Conservation (phyloP, 2,888 invertebrate species). For the Sphaerophoria taeniata region DNA sequence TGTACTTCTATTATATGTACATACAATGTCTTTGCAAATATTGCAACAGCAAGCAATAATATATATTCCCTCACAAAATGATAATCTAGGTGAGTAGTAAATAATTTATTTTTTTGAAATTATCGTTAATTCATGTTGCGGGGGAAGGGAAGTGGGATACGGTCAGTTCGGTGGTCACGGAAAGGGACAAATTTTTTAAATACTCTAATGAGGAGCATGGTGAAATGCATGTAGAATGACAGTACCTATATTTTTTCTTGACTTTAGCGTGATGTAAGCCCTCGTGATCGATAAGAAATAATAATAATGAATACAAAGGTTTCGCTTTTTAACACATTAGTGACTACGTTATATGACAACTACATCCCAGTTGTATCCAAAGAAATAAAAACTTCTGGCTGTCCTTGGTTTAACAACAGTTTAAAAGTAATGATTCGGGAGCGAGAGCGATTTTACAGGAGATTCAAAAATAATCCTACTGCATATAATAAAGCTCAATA, state of each 20-base stretch:
- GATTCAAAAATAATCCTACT: too few species aligned
- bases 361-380: too few species aligned
- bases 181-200: slow-evolving; percentile 18
- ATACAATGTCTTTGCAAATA: slow-evolving; percentile 30
- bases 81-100: slow-evolving; percentile 39
- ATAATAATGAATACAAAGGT: too few species aligned
- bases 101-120: slow-evolving; percentile 58
- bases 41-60: slow-evolving; percentile 30
- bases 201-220: slow-evolving; percentile 24
- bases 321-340: too few species aligned
- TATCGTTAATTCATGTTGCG: slow-evolving; percentile 32
- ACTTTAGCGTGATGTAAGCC: slow-evolving; percentile 14
- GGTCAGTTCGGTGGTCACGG: not conserved
- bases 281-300: slow-evolving; percentile 8
- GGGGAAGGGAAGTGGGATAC: not conserved
- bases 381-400: too few species aligned
- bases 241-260: slow-evolving; percentile 25
- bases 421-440: too few species aligned
- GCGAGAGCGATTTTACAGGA: too few species aligned
- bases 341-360: too few species aligned
- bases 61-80: not conserved
- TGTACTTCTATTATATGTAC: too few species aligned
- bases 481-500: too few species aligned
- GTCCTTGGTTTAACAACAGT: too few species aligned
- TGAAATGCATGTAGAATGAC: slow-evolving; percentile 45